phyloP scores from a whole-genome alignment of 2,113 vertebrate genomes.

The Machaerirhynchus nigripectus region DNA sequence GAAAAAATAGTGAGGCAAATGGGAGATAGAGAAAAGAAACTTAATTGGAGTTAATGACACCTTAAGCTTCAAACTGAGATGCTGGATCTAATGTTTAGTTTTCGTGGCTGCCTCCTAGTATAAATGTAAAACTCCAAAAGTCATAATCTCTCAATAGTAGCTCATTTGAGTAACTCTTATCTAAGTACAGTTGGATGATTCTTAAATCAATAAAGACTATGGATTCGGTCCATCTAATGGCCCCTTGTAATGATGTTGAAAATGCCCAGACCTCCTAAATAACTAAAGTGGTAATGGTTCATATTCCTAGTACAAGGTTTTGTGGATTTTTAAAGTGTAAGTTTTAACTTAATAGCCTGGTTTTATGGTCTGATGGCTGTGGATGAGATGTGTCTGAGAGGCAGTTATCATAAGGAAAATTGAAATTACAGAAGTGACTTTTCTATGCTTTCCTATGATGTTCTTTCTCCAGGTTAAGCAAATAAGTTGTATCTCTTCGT shows the following conservation, averaged over 20 bases:
- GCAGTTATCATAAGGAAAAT: conserved; percentile 5
- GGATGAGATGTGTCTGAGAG: neutral
- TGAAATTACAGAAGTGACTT: conserved; percentile 22
- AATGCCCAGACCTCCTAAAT: conserved; percentile 7
- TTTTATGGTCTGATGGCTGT: conserved; percentile 25
- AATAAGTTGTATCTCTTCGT: neutral
- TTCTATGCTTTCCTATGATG: neutral
- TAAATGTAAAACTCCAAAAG: neutral
- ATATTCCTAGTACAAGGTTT: conserved; percentile 17
- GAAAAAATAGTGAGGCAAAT: neutral
- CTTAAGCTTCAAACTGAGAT: neutral
- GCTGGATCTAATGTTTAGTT: neutral
- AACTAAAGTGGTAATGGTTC: neutral
- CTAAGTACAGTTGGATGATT: neutral
- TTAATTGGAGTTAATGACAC: neutral
- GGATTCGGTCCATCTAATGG: neutral
- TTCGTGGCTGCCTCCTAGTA: neutral
- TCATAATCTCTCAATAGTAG: neutral
- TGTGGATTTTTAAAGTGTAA: conserved; percentile 28
- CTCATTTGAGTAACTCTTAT: neutral
- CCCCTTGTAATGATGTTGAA: conserved; percentile 22
- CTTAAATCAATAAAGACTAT: conserved; percentile 15
- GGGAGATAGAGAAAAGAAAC: neutral
- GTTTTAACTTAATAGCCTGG: conserved; percentile 23
- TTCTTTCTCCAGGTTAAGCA: conserved; percentile 6